A percentile compares a stretch with the other conserved stretches of the same genome.
Evolutionary conservation across 37 sponge, comb jelly and placozoan genomes (phyloP).

Genomic region (Beroe ovata): DNA sequence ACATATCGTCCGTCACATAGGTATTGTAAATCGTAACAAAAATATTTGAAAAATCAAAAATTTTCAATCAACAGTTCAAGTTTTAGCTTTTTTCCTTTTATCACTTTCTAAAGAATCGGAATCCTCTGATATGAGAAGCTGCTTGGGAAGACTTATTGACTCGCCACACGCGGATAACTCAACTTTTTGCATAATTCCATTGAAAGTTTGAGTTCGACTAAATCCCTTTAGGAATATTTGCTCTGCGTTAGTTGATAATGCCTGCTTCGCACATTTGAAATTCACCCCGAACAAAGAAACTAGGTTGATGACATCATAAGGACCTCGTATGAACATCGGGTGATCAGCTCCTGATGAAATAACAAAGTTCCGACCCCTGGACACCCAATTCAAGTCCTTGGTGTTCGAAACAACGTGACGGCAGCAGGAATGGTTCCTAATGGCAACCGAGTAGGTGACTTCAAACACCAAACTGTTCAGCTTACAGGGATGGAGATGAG

Average conservation of each 20-base stretch:
- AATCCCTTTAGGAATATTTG: slow-evolving; percentile 13
- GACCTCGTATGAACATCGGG: slow-evolving; percentile 34
- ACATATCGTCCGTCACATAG: no score
- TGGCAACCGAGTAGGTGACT: slow-evolving; percentile 5
- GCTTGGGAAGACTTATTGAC: background rate
- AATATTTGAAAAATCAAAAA: no score
- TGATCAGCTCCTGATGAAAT: slow-evolving; percentile 58
- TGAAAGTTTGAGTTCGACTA: slow-evolving; percentile 38
- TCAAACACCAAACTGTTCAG: slow-evolving; percentile 28
- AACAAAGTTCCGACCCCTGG: slow-evolving; percentile 6
- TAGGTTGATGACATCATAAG: slow-evolving; percentile 40
- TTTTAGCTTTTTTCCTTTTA: background rate
- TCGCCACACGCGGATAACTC: background rate
- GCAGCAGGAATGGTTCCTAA: slow-evolving; percentile 10
- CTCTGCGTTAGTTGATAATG: slow-evolving; percentile 1
- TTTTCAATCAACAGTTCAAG: no score
- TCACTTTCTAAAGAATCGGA: background rate
- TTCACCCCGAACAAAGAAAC: background rate
- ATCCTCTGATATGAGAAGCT: background rate
- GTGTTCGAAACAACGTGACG: slow-evolving; percentile 16
- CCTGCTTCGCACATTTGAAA: slow-evolving; percentile 5
- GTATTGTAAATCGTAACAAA: no score
- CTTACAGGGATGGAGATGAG: slow-evolving; percentile 38
- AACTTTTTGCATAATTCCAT: slow-evolving; percentile 20
- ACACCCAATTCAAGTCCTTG: slow-evolving; percentile 30